Conservation (phyloP, 2,888 invertebrate genomes). For the Netelia virgata region DNA sequence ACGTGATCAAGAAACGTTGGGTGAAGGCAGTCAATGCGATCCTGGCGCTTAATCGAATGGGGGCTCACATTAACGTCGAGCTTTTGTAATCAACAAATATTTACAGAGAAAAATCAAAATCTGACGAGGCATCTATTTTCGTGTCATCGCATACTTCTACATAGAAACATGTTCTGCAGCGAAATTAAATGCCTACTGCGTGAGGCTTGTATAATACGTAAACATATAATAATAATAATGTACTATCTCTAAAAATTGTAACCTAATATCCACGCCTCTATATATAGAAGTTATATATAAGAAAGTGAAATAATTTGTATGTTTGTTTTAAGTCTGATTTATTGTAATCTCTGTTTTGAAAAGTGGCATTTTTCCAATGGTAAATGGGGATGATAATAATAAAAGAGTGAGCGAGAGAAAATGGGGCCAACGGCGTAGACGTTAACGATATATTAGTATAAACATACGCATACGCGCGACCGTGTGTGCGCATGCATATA, state of each 20-base stretch:
- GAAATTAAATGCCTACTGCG: too few species aligned
- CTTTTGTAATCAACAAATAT: conserved; percentile 74
- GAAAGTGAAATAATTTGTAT: conserved; percentile 32
- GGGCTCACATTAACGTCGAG: conserved; percentile 90
- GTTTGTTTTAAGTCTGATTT: conserved; percentile 42
- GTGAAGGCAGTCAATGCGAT: conserved; percentile 95
- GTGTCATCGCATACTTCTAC: neutral
- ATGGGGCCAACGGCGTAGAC: conserved; percentile 52
- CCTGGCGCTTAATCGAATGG: conserved; percentile 94
- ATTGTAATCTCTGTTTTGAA: conserved; percentile 42
- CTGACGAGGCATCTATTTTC: neutral
- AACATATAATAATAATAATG: neutral
- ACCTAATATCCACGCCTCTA: conserved; percentile 22
- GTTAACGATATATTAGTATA: conserved; percentile 29
- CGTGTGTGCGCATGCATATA: too few species aligned
- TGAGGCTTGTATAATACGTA: too few species aligned
- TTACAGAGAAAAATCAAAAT: conserved; percentile 5
- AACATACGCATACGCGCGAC: neutral
- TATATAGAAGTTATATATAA: neutral
- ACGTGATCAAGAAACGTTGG: conserved; percentile 96
- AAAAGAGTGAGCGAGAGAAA: conserved; percentile 33
- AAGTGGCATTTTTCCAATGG: conserved; percentile 5
- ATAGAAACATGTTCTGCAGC: too few species aligned
- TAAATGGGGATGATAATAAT: conserved; percentile 14
- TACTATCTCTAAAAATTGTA: conserved; percentile 8